Base-by-base conservation (phyloP, 2,113 vertebrate genomes). In the Dicerorhinus sumatrensis region DNA sequence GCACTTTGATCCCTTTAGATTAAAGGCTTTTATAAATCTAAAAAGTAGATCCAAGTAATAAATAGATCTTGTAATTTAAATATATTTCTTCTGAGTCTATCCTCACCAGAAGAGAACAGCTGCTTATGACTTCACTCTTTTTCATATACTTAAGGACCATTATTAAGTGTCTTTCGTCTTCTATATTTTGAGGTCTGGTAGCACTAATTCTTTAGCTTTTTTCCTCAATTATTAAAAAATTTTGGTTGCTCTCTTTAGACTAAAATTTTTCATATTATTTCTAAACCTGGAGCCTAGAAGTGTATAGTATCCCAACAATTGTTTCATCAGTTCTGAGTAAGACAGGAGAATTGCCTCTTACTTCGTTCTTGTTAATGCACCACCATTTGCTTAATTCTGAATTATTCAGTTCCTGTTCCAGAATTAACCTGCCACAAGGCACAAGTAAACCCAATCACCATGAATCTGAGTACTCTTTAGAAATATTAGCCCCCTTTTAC, bases 1-100 rank as follows among this genome's bases (percentile, higher is more conserved):
- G 21, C 39, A 72, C 42, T 72, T 89, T 67, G 76, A 94, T 91
- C 56, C 36, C 42, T 87, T 97, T 84, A 96, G 94, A 96, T 79
- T 25, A 91, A 93, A 97, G 89, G 63, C n/a, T 70, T 95, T 96
- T 69, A 46, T 91, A 81, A 93, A 73, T 92, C 89, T 87, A 63
- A 90, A 62, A 91, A 63, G 63, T 75, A 81, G 76, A 79, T 76
- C 63, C 65, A 95, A 81, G 90, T 54, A 84, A 46, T 81, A 70
- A 73, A 65, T 70, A 54, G 86, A 96, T 91, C 51, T 79, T 70
- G 48, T 70, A 51, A 93, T 96, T 88, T 88, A 67, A 91, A 88
- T 75, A 62, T 7, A 63, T 88, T 56, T 48, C 69, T 72, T 96
- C 90, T 75, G 65, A 42, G 75, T 89, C 58, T 67, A 0, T 85